Conservation (phyloP, 2,113 vertebrate genomes). For the Amphiprion ocellaris region DNA sequence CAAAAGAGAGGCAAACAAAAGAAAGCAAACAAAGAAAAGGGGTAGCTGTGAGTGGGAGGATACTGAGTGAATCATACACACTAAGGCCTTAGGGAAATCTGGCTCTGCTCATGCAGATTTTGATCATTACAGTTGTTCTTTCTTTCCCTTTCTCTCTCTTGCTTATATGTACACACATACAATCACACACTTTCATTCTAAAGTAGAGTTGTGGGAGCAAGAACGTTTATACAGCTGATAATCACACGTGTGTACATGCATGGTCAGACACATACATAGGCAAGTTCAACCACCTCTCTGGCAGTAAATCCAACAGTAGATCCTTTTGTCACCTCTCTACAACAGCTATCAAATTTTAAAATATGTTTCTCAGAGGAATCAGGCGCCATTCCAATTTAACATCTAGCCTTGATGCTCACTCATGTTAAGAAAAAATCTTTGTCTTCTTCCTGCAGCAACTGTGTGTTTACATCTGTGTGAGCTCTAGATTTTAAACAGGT, state of each 20-base stretch:
- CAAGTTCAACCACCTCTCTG: neutral
- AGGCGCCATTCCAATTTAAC: neutral
- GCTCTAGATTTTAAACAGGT: constrained; percentile 21
- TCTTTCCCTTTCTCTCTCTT: too few species aligned
- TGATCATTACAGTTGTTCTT: too few species aligned
- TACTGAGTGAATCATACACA: too few species aligned
- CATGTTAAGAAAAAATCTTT: neutral
- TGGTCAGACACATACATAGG: neutral
- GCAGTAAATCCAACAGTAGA: neutral
- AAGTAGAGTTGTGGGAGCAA: constrained; percentile 5
- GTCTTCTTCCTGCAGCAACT: neutral
- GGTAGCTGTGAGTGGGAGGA: too few species aligned
- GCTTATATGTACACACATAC: too few species aligned
- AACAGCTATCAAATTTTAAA: constrained; percentile 9
- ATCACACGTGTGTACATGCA: constrained; percentile 2
- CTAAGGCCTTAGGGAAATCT: too few species aligned
- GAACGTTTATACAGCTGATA: constrained; percentile 13
- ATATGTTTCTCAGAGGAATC: neutral
- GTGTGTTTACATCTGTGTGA: constrained; percentile 20
- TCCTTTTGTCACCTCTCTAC: constrained; percentile 35
- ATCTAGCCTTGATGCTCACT: neutral
- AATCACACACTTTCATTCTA: neutral
- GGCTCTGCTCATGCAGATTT: too few species aligned
- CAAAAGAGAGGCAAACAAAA: too few species aligned
- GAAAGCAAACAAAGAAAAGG: too few species aligned